Evolutionary conservation across 2,888 invertebrate genomes (phyloP).

Genomic region (Geophilus truncorum): DNA sequence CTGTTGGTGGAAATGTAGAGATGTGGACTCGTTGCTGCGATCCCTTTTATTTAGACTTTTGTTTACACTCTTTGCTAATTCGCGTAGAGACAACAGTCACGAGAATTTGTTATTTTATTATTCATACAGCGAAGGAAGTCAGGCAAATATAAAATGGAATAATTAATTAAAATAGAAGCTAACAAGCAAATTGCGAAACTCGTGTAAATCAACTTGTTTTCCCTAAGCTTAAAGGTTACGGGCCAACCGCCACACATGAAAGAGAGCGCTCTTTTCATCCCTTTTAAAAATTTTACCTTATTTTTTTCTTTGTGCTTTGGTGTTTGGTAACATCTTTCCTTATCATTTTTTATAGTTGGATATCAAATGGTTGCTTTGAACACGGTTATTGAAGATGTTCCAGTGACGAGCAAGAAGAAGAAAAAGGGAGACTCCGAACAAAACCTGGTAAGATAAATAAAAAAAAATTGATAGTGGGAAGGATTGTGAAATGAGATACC

Average conservation of each 20-base stretch:
- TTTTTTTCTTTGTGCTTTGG: background rate
- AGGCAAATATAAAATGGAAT: background rate
- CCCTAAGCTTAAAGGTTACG: background rate
- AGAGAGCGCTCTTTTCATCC: no score
- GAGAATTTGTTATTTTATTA: background rate
- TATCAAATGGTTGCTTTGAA: constrained; percentile 3
- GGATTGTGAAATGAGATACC: background rate
- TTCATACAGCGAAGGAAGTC: background rate
- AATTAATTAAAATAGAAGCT: background rate
- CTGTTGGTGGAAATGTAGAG: no score
- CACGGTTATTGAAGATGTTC: constrained; percentile 12
- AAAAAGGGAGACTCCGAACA: background rate
- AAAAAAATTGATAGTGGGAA: background rate
- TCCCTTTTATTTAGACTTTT: background rate
- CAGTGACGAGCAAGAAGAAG: background rate
- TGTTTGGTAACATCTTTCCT: no score
- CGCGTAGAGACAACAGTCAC: background rate
- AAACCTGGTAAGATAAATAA: background rate
- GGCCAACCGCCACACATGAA: no score
- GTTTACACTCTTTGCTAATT: constrained; percentile 2
- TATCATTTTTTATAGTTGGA: constrained; percentile 4
- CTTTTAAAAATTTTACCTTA: no score
- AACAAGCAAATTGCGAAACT: background rate
- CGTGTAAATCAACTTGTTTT: background rate
- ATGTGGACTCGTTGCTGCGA: background rate